phyloP scores from a whole-genome alignment of 2,888 invertebrate species.

The Nomada fucata region DNA sequence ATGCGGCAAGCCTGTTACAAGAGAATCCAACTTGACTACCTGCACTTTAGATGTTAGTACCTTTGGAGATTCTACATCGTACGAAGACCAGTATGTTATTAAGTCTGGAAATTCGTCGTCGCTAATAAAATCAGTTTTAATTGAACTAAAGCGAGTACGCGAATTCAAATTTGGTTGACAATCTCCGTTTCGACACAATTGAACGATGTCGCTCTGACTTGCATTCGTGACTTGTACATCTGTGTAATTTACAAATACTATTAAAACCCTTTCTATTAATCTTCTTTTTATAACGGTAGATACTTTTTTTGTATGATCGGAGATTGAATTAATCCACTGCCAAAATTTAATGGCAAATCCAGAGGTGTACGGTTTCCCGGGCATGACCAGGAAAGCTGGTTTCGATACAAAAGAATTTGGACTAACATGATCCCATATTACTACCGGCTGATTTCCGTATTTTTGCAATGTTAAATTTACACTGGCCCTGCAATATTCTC shows the following conservation, averaged over 20 bases:
- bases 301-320: constrained; percentile 42
- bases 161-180: constrained; percentile 92
- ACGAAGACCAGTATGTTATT: constrained; percentile 87
- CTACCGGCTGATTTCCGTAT: constrained; percentile 85
- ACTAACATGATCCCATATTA: constrained; percentile 87
- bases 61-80: constrained; percentile 67
- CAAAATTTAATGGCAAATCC: constrained; percentile 94
- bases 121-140: constrained; percentile 89
- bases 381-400: constrained; percentile 87
- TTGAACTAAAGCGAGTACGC: constrained; percentile 90
- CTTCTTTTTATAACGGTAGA: constrained; percentile 67
- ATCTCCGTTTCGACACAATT: constrained; percentile 87
- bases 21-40: constrained; percentile 78
- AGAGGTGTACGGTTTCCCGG: constrained; percentile 86
- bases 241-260: constrained; percentile 91
- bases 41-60: constrained; percentile 78
- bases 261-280: constrained; percentile 90
- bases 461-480: constrained; percentile 85
- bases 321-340: constrained; percentile 87
- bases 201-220: constrained; percentile 91
- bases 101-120: constrained; percentile 91
- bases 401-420: constrained; percentile 89
- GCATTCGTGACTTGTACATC: constrained; percentile 91
- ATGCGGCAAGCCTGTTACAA: constrained; percentile 49
- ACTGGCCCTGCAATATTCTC: constrained; percentile 87